Conservation (phyloP, 2,113 vertebrate species). For the Oenanthe melanoleuca region DNA sequence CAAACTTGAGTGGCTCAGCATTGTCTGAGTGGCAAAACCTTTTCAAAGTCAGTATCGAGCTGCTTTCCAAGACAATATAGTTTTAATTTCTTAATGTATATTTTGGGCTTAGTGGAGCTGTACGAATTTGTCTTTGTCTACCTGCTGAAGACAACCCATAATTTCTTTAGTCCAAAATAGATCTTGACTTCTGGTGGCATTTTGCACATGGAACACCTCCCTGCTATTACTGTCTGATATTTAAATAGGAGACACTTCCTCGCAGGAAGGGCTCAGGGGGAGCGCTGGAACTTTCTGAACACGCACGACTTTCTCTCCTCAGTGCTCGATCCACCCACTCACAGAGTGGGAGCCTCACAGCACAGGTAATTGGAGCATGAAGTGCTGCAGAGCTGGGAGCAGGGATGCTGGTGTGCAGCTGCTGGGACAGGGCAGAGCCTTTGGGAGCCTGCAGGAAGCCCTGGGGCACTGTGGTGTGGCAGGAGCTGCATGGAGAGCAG, state of each 20-base stretch:
- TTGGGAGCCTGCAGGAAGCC: neutral
- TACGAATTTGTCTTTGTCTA: slow-evolving; percentile 44
- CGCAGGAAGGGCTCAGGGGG: neutral
- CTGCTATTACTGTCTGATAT: slow-evolving; percentile 48
- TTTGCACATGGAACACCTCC: slow-evolving; percentile 49
- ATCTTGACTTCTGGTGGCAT: slow-evolving; percentile 32
- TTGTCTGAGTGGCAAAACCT: neutral
- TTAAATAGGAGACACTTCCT: neutral
- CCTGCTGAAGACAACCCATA: slow-evolving; percentile 47
- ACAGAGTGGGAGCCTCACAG: slow-evolving; percentile 41
- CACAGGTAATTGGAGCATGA: neutral
- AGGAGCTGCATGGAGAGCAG: neutral
- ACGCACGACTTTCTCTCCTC: slow-evolving; percentile 21
- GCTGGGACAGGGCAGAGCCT: accelerated
- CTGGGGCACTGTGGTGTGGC: accelerated
- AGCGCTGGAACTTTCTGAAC: neutral
- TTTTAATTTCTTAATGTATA: slow-evolving; percentile 9
- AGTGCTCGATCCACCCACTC: slow-evolving; percentile 4
- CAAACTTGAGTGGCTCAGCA: neutral
- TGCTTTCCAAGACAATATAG: neutral
- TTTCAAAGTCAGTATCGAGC: neutral
- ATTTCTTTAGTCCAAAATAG: slow-evolving; percentile 58
- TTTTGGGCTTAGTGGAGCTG: neutral
- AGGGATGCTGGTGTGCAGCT: neutral
- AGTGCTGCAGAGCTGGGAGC: neutral